Evolutionary conservation across 2,888 invertebrate genomes (phyloP).

Genomic region (Liodrosophila aerea): DNA sequence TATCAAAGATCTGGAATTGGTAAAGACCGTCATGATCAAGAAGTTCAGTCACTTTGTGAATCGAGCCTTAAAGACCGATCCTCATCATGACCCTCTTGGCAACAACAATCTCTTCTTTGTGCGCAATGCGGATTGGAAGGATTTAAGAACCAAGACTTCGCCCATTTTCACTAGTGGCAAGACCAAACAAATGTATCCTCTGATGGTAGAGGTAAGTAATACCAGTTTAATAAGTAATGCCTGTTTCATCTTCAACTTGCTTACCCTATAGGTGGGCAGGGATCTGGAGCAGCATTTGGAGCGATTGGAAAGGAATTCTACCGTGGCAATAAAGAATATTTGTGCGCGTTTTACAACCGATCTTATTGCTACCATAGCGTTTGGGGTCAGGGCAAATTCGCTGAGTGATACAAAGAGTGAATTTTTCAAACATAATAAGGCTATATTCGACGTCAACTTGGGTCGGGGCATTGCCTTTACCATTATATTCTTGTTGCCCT

Average conservation of each 20-base stretch:
- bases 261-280: slow-evolving; percentile 54
- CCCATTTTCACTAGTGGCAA: slow-evolving; percentile 82
- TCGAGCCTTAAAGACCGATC: slow-evolving; percentile 66
- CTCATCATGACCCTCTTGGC: slow-evolving; percentile 80
- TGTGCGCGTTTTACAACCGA: slow-evolving; percentile 78
- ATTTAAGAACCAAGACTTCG: slow-evolving; percentile 80
- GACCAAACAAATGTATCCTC: slow-evolving; percentile 79
- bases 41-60: slow-evolving; percentile 82
- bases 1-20: slow-evolving; percentile 81
- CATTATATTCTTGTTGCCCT: slow-evolving; percentile 60
- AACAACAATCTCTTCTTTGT: slow-evolving; percentile 81
- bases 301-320: not conserved
- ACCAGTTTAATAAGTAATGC: not conserved
- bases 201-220: slow-evolving; percentile 67
- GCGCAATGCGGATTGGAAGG: slow-evolving; percentile 82
- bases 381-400: slow-evolving; percentile 81
- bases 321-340: slow-evolving; percentile 41
- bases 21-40: slow-evolving; percentile 82
- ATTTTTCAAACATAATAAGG: slow-evolving; percentile 71
- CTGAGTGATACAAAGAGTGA: slow-evolving; percentile 77
- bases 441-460: slow-evolving; percentile 48
- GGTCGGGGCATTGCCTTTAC: slow-evolving; percentile 51
- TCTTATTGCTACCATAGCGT: slow-evolving; percentile 82
- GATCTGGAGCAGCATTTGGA: slow-evolving; percentile 49
- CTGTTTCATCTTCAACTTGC: too few species aligned